These are phyloP conservation scores for Cantharis rufa DNA, from an alignment of 2,888 invertebrate genomes.

Conservation along the genomic window DNA sequence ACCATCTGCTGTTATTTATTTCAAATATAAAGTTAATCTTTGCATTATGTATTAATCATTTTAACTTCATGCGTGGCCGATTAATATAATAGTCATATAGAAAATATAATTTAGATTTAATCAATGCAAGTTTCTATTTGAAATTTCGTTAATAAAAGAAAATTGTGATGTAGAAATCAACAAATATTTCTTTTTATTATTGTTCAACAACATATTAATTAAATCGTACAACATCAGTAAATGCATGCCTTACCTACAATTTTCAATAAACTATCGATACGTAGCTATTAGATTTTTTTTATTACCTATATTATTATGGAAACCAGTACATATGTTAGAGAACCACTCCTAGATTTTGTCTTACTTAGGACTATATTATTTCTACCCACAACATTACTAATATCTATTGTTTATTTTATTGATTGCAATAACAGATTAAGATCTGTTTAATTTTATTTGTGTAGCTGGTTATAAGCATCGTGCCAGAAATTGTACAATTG, in stretches of 20 bases:
- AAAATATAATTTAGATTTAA: neutral
- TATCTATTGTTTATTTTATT: slow-evolving; percentile 39
- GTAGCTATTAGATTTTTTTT: slow-evolving; percentile 52
- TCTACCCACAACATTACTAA: slow-evolving; percentile 46
- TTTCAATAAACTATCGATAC: slow-evolving; percentile 47
- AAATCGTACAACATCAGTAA: slow-evolving; percentile 8
- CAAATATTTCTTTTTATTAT: neutral
- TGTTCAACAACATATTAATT: neutral
- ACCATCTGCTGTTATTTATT: slow-evolving; percentile 19
- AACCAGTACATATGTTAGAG: slow-evolving; percentile 52
- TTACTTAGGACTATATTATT: slow-evolving; percentile 50
- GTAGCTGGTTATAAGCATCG: neutral
- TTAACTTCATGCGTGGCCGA: neutral
- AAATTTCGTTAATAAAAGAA: neutral
- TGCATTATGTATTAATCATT: slow-evolving; percentile 11
- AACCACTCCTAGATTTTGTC: slow-evolving; percentile 45
- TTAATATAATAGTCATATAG: neutral
- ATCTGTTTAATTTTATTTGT: slow-evolving; percentile 14
- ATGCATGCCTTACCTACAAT: slow-evolving; percentile 53
- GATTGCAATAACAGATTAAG: slow-evolving; percentile 28
- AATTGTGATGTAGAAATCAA: neutral
- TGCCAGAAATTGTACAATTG: neutral
- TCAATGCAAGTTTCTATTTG: neutral
- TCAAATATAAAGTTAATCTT: slow-evolving; percentile 13
- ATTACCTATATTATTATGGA: slow-evolving; percentile 53